These are phyloP conservation scores for Steatornis caripensis DNA, from an alignment of 2,113 vertebrate genomes.

Conservation along the genomic window DNA sequence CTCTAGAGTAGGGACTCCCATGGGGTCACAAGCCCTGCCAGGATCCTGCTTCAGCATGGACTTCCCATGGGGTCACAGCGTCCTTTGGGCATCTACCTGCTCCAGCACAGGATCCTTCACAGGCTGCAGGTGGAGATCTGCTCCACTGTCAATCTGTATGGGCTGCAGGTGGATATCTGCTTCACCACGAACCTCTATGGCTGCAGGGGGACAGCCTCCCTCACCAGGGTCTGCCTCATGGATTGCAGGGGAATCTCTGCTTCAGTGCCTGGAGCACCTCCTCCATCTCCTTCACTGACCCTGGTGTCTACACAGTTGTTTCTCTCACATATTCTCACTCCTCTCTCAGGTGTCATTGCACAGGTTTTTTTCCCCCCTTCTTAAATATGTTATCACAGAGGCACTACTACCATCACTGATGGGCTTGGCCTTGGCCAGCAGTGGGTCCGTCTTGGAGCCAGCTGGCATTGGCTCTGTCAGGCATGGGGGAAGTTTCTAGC, in stretches of 20 bases:
- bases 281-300: too few relatives aligned
- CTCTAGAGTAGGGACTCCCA: neutral
- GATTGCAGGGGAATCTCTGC: neutral
- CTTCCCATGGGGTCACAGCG: neutral
- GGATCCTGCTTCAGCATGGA: accelerated
- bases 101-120: neutral
- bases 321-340: neutral
- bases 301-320: neutral
- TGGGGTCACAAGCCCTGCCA: too few relatives aligned
- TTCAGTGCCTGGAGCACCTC: accelerated
- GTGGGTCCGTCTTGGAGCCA: neutral
- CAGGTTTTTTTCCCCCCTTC: neutral
- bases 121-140: neutral
- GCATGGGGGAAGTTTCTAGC: neutral
- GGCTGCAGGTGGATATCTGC: neutral
- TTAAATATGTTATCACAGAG: neutral
- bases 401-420: accelerated
- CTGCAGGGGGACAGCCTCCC: neutral
- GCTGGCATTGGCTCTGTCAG: neutral
- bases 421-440: neutral
- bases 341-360: neutral
- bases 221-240: neutral
- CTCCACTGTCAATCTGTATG: neutral
- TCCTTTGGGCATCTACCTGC: neutral
- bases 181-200: neutral